Percentiles rank a stretch among this genome's conserved stretches.
phyloP scores from a whole-genome alignment of 2,797 vertebrate species.

The Psittacula derbiana region DNA sequence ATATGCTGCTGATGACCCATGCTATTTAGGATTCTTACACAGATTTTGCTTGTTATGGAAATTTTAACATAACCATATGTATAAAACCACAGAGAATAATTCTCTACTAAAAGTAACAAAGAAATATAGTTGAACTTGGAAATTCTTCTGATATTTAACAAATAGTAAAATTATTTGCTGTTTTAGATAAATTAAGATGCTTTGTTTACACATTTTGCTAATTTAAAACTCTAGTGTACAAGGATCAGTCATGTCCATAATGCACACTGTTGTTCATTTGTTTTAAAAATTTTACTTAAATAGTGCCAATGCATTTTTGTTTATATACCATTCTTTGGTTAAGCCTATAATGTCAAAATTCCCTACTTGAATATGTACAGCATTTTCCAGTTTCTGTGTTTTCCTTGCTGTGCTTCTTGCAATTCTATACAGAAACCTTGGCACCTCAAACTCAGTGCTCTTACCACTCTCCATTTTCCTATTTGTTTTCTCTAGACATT shows the following conservation, averaged over 20 bases:
- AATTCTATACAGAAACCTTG: neutral
- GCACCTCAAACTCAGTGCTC: neutral
- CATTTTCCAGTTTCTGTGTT: conserved; percentile 13
- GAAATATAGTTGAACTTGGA: neutral
- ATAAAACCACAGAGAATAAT: neutral
- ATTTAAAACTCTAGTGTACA: neutral
- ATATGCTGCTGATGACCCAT: neutral
- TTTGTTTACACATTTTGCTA: neutral
- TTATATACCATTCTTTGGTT: neutral
- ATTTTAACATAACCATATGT: conserved; percentile 3
- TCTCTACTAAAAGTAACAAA: conserved; percentile 4
- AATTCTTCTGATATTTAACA: conserved; percentile 6
- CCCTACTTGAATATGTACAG: neutral
- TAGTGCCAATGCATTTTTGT: neutral
- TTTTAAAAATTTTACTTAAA: neutral
- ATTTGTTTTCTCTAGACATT: neutral
- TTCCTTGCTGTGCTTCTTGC: neutral
- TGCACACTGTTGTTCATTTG: neutral
- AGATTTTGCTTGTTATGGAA: conserved; percentile 6
- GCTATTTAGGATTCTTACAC: neutral
- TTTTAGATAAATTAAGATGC: neutral
- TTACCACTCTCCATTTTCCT: neutral
- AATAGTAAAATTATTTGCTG: neutral
- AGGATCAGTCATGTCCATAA: neutral
- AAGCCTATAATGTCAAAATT: neutral